These are phyloP conservation scores for Agriopis marginaria DNA, from an alignment of 2,888 invertebrate genomes.

Conservation along the genomic window DNA sequence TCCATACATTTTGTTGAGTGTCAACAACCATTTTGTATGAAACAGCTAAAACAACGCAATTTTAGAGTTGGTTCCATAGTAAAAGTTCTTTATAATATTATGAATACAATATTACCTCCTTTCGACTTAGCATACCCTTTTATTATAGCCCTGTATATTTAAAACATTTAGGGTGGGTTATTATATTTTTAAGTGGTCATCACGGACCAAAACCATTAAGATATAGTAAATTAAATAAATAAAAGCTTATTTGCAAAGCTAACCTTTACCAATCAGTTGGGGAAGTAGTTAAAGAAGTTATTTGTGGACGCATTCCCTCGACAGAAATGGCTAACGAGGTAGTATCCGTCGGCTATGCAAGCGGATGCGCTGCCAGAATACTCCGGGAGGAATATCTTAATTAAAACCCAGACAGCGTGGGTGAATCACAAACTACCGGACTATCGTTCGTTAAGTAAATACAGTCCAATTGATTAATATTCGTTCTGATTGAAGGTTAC, in stretches of 20 bases:
- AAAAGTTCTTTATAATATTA: too few species aligned
- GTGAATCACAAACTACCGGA: constrained; percentile 34
- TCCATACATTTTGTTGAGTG: too few species aligned
- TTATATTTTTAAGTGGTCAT: too few species aligned
- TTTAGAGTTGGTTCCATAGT: too few species aligned
- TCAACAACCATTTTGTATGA: too few species aligned
- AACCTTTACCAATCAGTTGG: not conserved
- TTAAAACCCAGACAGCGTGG: constrained; percentile 44
- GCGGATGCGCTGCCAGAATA: constrained; percentile 40
- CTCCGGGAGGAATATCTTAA: constrained; percentile 44
- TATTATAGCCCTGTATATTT: too few species aligned
- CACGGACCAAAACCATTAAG: too few species aligned
- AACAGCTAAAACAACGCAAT: too few species aligned
- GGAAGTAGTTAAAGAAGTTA: constrained; percentile 8
- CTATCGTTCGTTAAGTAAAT: constrained; percentile 14
- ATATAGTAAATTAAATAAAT: not conserved
- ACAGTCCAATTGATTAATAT: constrained; percentile 1
- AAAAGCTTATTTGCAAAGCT: not conserved
- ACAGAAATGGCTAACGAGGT: constrained; percentile 43
- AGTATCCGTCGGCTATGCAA: constrained; percentile 44
- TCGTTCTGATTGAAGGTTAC: too few species aligned
- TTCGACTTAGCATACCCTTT: too few species aligned
- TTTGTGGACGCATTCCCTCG: constrained; percentile 11
- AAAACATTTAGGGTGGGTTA: too few species aligned
- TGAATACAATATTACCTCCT: too few species aligned